phyloP scores from a whole-genome alignment of 2,113 vertebrate genomes.

The Syngnathus scovelli region DNA sequence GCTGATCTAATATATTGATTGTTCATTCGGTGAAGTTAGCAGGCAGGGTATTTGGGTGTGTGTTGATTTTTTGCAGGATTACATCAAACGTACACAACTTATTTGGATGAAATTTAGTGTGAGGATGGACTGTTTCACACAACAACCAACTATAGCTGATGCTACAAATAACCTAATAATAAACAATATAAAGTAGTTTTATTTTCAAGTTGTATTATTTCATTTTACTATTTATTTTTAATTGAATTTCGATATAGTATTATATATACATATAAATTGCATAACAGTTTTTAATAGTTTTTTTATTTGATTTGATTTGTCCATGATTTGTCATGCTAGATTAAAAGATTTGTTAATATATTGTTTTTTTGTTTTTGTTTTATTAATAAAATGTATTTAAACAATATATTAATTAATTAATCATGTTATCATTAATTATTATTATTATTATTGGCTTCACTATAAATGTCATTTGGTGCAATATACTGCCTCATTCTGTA shows the following conservation, averaged over 20 bases:
- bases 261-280: background rate
- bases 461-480: too few relatives aligned
- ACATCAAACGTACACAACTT: background rate
- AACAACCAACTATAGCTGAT: background rate
- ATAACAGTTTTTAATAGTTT: background rate
- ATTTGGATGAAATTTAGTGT: background rate
- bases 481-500: background rate
- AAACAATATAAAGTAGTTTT: too few relatives aligned
- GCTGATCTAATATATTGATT: background rate
- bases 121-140: background rate
- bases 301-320: background rate
- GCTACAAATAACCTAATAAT: too few relatives aligned
- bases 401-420: background rate
- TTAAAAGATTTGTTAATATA: background rate
- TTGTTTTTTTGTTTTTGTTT: background rate
- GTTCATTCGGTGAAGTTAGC: background rate
- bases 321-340: background rate
- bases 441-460: background rate
- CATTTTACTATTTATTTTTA: background rate
- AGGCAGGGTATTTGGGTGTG: background rate
- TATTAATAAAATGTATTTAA: background rate
- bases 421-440: background rate
- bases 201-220: background rate
- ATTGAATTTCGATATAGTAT: too few relatives aligned
- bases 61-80: background rate